These are phyloP conservation scores for Merodon equestris DNA, from an alignment of 2,888 invertebrate genomes.

Conservation along the genomic window DNA sequence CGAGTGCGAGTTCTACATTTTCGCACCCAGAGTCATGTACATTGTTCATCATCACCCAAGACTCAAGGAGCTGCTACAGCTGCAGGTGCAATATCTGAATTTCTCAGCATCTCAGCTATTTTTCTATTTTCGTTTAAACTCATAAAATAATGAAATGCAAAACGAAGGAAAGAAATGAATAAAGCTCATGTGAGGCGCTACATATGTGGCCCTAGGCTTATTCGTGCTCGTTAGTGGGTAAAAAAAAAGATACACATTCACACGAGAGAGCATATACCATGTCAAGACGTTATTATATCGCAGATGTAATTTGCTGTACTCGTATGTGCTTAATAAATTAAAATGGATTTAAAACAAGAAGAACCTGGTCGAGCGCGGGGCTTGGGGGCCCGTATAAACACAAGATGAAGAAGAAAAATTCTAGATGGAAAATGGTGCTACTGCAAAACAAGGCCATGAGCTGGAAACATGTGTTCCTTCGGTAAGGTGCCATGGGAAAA, in stretches of 20 bases:
- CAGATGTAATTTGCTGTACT: slow-evolving; percentile 14
- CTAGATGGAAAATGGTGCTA: slow-evolving; percentile 11
- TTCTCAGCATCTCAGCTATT: slow-evolving; percentile 26
- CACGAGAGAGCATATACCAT: too few species aligned
- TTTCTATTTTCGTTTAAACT: slow-evolving; percentile 13
- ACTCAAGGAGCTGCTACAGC: background rate
- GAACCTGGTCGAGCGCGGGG: too few species aligned
- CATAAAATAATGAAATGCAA: background rate
- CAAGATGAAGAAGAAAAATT: background rate
- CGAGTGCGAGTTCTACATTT: background rate
- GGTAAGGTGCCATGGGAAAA: slow-evolving; percentile 1
- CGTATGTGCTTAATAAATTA: slow-evolving; percentile 21
- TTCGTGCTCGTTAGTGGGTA: background rate
- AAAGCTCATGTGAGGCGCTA: slow-evolving; percentile 5
- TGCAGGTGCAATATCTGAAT: slow-evolving; percentile 35
- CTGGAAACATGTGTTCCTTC: slow-evolving; percentile 5
- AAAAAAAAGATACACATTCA: background rate
- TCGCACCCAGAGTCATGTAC: background rate
- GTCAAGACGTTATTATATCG: background rate
- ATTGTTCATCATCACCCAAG: too few species aligned
- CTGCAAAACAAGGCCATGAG: slow-evolving; percentile 5
- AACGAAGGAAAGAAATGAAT: too few species aligned
- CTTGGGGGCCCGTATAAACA: too few species aligned
- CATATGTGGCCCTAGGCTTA: background rate
- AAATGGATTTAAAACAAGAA: background rate